Evolutionary conservation across 2,113 vertebrate species (phyloP), one percentile per base, ranked within the genome.

Genomic region (Coturnix japonica): DNA sequence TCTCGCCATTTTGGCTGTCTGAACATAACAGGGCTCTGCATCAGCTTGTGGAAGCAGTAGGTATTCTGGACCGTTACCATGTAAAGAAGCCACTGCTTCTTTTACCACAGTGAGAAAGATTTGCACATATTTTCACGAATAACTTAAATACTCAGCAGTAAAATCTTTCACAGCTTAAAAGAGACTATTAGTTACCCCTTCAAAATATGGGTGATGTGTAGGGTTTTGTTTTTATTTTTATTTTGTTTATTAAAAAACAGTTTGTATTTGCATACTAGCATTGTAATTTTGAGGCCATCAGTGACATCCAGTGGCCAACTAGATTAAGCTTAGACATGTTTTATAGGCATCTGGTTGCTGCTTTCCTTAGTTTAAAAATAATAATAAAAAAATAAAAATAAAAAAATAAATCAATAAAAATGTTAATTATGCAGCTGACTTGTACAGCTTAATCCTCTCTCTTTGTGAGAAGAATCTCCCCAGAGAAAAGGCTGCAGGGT

Each of bases 231-330:
- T 23, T 39, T 39, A 18, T 51, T 53, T 26, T 47, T 28, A 13
- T 75, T 37, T 72, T 37, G 54, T 56, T 21, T 76, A 73, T 90
- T 73, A 56, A 93, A 78, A 78, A 90, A 49, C 80, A 94, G 77
- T n/a, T 54, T 56, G 1, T 33, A 83, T 79, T 85, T 44, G 65
- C 30, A 64, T 74, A 75, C 47, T 91, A 49, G 63, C 70, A 87
- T 92, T 95, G 95, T 93, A 76, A 96, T 96, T 92, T 76, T 95
- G 96, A 95, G 93, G 95, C 87, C 79, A 92, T 97, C 96, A 97
- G 96, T 97, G 96, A 97, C 96, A 97, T 96, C 96, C 96, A 96
- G 96, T 97, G 96, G 96, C 94, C 94, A 94, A 93, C 76, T 71
- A 91, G 73, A 90, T 96, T 95, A 94, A 96, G 78, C 69, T 65